Evolutionary conservation across 1,140 invertebrate species (phyloP).

Genomic region (Dendrolimus kikuchii): DNA sequence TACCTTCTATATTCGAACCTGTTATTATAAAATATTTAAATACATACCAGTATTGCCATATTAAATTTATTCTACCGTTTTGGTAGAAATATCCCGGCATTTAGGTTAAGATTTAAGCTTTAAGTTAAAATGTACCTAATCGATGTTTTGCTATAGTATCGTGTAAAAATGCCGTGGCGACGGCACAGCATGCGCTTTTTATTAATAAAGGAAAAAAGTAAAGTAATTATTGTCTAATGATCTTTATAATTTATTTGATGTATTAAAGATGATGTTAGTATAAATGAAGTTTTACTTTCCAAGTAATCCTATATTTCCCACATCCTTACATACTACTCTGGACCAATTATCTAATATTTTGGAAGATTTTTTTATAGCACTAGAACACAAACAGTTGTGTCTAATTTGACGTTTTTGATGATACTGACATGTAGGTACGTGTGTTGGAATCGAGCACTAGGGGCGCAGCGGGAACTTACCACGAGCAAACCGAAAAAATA

Average conservation of each 20-base stretch:
- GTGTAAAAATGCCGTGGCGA: conserved; percentile 6
- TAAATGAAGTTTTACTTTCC: conserved; percentile 22
- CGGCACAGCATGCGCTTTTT: conserved; percentile 46
- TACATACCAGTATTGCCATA: conserved; percentile 11
- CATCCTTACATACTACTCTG: too few species aligned
- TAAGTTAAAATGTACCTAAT: conserved; percentile 34
- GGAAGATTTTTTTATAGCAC: too few species aligned
- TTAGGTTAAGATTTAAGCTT: conserved; percentile 30
- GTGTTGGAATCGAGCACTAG: too few species aligned
- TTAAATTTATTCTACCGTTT: conserved; percentile 6
- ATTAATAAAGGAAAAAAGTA: conserved; percentile 36
- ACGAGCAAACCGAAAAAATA: too few species aligned
- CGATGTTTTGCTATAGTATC: conserved; percentile 26
- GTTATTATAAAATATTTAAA: conserved; percentile 13
- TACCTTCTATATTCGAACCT: conserved; percentile 43
- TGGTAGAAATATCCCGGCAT: conserved; percentile 8
- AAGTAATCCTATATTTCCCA: background rate
- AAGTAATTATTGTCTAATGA: conserved; percentile 39
- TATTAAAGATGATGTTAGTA: conserved; percentile 66
- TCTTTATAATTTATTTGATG: conserved; percentile 65
- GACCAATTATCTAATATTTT: too few species aligned
- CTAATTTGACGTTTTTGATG: too few species aligned
- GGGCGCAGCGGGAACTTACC: too few species aligned
- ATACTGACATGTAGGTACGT: too few species aligned
- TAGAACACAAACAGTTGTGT: too few species aligned